phyloP scores from a whole-genome alignment of 2,888 invertebrate genomes.

The Caradrina clavipalpis region DNA sequence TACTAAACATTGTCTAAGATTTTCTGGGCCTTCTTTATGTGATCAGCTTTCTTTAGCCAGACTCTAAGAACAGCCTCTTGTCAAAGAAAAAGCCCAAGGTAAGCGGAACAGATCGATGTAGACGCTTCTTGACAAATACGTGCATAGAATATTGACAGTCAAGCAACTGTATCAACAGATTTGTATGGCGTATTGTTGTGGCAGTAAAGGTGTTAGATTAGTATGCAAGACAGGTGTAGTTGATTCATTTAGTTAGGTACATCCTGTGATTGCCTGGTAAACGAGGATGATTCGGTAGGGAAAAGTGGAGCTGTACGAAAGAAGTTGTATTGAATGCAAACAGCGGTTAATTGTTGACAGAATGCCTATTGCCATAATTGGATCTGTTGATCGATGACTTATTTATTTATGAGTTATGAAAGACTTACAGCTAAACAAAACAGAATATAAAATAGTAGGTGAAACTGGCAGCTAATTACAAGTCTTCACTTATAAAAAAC shows the following conservation, averaged over 20 bases:
- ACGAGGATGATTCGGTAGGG: slow-evolving; percentile 5
- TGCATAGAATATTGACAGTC: slow-evolving; percentile 37
- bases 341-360: too few relatives aligned
- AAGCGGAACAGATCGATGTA: slow-evolving; percentile 71
- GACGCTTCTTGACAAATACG: slow-evolving; percentile 39
- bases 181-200: slow-evolving; percentile 28
- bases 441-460: too few relatives aligned
- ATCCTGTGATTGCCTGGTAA: slow-evolving; percentile 33
- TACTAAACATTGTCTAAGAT: too few relatives aligned
- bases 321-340: not conserved
- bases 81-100: slow-evolving; percentile 70
- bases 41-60: too few relatives aligned
- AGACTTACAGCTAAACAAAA: too few relatives aligned
- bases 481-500: too few relatives aligned
- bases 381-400: too few relatives aligned
- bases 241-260: slow-evolving; percentile 28
- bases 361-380: too few relatives aligned
- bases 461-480: too few relatives aligned
- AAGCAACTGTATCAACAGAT: slow-evolving; percentile 33
- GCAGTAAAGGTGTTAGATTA: slow-evolving; percentile 27
- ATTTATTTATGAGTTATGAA: too few relatives aligned
- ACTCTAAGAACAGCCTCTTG: too few relatives aligned
- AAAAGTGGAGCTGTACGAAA: slow-evolving; percentile 27
- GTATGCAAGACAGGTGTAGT: slow-evolving; percentile 48
- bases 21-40: too few relatives aligned